These are phyloP conservation scores for Heteronetta atricapilla DNA, from an alignment of 2,113 vertebrate genomes.

Conservation along the genomic window DNA sequence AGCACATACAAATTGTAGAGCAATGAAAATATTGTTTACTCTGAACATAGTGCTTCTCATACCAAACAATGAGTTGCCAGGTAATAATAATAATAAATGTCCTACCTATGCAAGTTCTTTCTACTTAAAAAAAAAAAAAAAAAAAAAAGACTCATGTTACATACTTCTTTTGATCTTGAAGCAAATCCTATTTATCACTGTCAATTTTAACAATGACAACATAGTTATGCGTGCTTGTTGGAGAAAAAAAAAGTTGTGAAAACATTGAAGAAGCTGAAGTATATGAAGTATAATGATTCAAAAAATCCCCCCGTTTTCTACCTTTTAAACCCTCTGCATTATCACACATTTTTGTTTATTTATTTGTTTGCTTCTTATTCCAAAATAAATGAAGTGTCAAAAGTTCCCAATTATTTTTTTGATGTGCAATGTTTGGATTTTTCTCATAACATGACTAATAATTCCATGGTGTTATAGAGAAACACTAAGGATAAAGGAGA, in stretches of 20 bases:
- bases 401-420: background rate
- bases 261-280: background rate
- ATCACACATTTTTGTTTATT: background rate
- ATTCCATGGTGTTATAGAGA: background rate
- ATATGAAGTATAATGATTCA: background rate
- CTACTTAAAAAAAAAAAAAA: background rate
- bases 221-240: background rate
- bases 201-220: background rate
- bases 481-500: background rate
- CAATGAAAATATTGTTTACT: background rate
- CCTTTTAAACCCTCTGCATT: background rate
- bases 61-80: background rate
- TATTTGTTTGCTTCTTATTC: background rate
- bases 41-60: background rate
- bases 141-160: background rate
- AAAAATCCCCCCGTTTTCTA: background rate
- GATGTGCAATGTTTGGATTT: background rate
- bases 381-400: background rate
- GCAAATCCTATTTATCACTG: background rate
- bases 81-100: background rate
- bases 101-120: background rate
- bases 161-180: background rate
- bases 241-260: background rate
- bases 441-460: background rate
- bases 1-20: background rate